Evolutionary conservation across 2,113 vertebrate species (phyloP).

Genomic region (Carettochelys insculpta): DNA sequence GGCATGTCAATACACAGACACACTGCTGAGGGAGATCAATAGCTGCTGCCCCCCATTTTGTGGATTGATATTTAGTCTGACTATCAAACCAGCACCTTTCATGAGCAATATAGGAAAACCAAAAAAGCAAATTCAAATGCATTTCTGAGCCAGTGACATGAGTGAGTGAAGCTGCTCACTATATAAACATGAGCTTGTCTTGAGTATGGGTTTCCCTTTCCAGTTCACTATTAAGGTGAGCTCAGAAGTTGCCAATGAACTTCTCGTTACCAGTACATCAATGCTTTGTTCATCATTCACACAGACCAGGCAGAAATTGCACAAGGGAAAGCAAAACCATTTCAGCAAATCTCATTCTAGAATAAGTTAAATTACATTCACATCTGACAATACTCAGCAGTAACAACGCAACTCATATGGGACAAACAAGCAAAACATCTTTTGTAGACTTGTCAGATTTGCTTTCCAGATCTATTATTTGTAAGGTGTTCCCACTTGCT

Average conservation of each 20-base stretch:
- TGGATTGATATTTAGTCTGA: not conserved
- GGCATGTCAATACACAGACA: not conserved
- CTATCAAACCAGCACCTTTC: not conserved
- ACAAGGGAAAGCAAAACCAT: not conserved
- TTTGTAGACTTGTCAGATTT: not conserved
- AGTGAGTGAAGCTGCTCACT: not conserved
- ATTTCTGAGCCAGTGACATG: not conserved
- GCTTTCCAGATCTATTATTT: not conserved
- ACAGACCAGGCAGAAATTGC: not conserved
- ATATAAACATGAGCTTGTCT: not conserved
- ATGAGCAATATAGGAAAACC: not conserved
- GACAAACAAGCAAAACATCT: not conserved
- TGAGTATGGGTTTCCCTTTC: slow-evolving; percentile 4
- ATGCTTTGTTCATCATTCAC: not conserved
- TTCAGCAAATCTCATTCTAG: not conserved
- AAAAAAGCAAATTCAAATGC: not conserved
- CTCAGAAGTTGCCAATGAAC: not conserved
- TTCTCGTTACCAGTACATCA: not conserved
- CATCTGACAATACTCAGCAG: not conserved
- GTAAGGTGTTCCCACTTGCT: not conserved
- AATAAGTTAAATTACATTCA: not conserved
- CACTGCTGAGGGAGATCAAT: not conserved
- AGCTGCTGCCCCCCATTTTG: not conserved
- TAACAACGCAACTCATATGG: not conserved
- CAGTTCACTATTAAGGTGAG: not conserved